phyloP scores from a whole-genome alignment of 92 coral and sea anemone genomes.

The Palythoa caribaeorum region DNA sequence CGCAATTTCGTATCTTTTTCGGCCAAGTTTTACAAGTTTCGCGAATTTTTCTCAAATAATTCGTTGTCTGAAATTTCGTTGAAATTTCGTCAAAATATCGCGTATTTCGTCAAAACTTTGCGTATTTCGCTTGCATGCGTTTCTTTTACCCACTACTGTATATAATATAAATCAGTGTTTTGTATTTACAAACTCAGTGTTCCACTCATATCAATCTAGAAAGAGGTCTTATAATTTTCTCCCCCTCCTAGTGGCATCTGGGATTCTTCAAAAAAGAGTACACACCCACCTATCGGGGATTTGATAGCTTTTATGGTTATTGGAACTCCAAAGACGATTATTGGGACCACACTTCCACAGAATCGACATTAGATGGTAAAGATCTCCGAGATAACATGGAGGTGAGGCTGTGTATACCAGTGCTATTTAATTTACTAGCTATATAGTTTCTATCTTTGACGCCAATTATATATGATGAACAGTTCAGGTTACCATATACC shows the following conservation, averaged over 20 bases:
- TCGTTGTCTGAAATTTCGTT: too few species aligned
- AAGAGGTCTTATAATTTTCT: background rate
- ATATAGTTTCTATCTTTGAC: too few species aligned
- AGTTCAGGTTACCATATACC: too few species aligned
- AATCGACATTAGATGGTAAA: conserved; percentile 77
- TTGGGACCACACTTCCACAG: conserved; percentile 92
- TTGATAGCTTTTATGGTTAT: conserved; percentile 92
- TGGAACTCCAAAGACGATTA: conserved; percentile 93
- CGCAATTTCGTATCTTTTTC: too few species aligned
- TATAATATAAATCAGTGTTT: too few species aligned
- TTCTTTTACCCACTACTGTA: too few species aligned
- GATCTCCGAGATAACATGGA: conserved; percentile 87
- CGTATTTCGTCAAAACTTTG: too few species aligned
- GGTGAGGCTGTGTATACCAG: conserved; percentile 41
- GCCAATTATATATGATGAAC: too few species aligned
- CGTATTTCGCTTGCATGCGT: too few species aligned
- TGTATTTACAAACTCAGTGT: background rate
- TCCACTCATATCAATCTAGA: background rate
- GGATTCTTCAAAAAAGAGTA: conserved; percentile 92
- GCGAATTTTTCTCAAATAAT: too few species aligned
- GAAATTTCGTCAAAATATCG: too few species aligned
- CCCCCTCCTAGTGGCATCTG: conserved; percentile 86
- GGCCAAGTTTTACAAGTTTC: too few species aligned
- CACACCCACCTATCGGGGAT: conserved; percentile 92
- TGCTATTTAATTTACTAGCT: background rate